Evolutionary conservation across 1,140 invertebrate species (phyloP).

Genomic region (Solen grandis): DNA sequence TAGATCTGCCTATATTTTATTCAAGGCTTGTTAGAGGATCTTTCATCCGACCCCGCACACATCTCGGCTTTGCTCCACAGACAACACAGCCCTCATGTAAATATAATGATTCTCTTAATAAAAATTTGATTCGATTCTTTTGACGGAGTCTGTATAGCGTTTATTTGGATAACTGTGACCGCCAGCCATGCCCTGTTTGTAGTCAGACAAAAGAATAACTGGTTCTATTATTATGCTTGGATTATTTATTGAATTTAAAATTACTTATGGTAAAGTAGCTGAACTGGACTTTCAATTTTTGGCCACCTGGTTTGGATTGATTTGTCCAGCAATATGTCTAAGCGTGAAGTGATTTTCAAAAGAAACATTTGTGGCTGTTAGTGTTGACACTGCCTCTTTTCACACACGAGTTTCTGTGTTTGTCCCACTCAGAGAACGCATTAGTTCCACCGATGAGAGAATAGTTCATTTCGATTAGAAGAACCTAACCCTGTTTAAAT

Average conservation of each 20-base stretch:
- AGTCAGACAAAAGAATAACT: background rate
- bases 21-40: slow-evolving; percentile 34
- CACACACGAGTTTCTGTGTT: no score
- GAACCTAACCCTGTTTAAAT: background rate
- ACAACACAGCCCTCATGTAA: slow-evolving; percentile 30
- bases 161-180: background rate
- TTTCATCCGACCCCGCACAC: background rate
- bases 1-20: slow-evolving; percentile 55
- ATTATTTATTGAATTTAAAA: background rate
- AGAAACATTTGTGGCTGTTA: no score
- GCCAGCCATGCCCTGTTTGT: background rate
- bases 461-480: background rate
- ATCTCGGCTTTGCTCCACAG: background rate
- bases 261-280: no score
- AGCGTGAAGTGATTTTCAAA: no score
- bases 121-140: slow-evolving; percentile 50
- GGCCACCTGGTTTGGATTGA: background rate
- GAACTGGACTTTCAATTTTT: no score
- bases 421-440: background rate
- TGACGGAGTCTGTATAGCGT: background rate
- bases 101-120: slow-evolving; percentile 54
- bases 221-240: background rate
- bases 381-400: no score
- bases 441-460: background rate
- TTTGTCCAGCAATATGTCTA: no score